These are phyloP conservation scores for Channa maculata DNA, from an alignment of 2,113 vertebrate species.

Conservation along the genomic window DNA sequence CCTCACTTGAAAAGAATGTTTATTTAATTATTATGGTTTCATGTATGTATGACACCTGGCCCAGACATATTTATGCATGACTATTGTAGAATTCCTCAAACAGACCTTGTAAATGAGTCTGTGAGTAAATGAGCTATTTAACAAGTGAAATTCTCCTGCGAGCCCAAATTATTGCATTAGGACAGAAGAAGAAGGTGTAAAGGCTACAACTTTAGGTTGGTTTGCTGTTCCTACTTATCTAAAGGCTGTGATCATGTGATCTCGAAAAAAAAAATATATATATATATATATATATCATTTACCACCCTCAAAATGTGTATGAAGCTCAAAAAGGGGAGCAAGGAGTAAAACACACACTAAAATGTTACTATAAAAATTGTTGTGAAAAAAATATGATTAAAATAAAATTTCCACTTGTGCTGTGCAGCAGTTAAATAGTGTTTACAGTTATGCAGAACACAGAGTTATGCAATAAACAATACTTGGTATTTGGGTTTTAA, in stretches of 20 bases:
- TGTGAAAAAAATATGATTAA: too few relatives aligned
- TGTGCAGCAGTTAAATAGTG: neutral
- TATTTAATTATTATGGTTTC: too few relatives aligned
- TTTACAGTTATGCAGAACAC: neutral
- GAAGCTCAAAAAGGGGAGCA: neutral
- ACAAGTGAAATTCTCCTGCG: too few relatives aligned
- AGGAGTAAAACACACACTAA: neutral
- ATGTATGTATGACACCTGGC: too few relatives aligned
- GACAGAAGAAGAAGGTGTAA: neutral
- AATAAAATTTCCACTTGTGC: too few relatives aligned
- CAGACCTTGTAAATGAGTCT: too few relatives aligned
- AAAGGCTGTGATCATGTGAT: neutral
- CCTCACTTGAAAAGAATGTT: too few relatives aligned
- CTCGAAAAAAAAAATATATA: neutral
- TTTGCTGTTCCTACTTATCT: neutral
- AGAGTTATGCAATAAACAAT: neutral
- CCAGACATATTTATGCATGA: too few relatives aligned
- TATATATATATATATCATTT: neutral
- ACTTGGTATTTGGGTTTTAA: neutral
- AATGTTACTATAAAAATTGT: neutral
- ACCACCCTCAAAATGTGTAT: neutral
- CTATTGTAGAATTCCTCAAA: too few relatives aligned
- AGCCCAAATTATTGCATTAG: too few relatives aligned
- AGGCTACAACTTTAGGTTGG: neutral
- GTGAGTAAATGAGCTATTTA: too few relatives aligned